Base-by-base conservation (phyloP, 2,888 invertebrate genomes). In the Hyalella azteca region DNA sequence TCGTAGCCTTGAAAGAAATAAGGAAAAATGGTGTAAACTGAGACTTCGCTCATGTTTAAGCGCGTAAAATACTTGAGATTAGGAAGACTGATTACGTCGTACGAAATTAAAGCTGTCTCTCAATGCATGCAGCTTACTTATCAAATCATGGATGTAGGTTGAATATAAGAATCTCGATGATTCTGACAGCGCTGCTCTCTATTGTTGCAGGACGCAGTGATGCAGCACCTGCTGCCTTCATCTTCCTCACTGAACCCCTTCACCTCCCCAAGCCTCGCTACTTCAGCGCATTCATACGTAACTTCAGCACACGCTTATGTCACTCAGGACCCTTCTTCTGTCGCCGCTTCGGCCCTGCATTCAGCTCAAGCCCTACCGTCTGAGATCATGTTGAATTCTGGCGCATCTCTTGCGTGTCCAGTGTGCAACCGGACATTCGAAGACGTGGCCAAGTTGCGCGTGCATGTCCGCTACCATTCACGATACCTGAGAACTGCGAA, bases 351-450 rank as follows among this genome's bases (percentile, higher is more conserved):
- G 54, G 45, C 75, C 41, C 75, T 41, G 73, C 32, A 15, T n/a
- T 15, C 13, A 48, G 45, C 26, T 48, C 75, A 48, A 48, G 75
- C 39, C 39, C 3, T 39, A 32, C 60, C 32, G 19, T 39, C 0
- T 13, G 54, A 22, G 3, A 26, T 22, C 54, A 3, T 15, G 36
- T n/a, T n/a, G n/a, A n/a, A n/a, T 36, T 66, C 66, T 2, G 66
- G 32, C 11, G 19, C 66, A 11, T 41, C 73, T 36, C 73, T 79
- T 36, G 73, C 54, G 36, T 79, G 79, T 29, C 76, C 75, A 5
- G 59, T 76, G 9, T 79, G 79, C 77, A 73, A 73, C 40, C 79
- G 79, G 22, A 32, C 41, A 41, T 79, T 79, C 22, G 79, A 75
- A 36, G 79, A 79, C 77, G 32, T 60, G 50, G 76, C 39, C 76